Evolutionary conservation across 2,888 invertebrate species (phyloP).

Genomic region (Chymomyza amoena): DNA sequence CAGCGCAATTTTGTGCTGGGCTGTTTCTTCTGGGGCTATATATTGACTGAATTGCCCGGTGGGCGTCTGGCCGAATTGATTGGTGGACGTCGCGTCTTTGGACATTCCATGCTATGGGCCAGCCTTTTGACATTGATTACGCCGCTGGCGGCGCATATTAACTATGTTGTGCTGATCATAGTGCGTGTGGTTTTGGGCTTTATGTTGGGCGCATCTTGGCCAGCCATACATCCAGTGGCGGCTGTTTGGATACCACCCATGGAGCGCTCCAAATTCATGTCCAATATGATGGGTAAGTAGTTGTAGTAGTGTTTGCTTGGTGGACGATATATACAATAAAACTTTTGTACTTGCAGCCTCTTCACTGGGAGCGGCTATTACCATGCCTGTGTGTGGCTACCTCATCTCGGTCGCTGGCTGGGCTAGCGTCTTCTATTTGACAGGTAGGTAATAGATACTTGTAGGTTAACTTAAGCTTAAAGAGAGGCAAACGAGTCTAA

Average conservation of each 20-base stretch:
- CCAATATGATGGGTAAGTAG: conserved; percentile 91
- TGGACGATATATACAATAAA: background rate
- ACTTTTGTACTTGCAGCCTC: conserved; percentile 82
- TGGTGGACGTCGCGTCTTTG: conserved; percentile 91
- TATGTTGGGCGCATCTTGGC: conserved; percentile 92
- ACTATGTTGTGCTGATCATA: conserved; percentile 85
- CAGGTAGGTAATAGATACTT: conserved; percentile 80
- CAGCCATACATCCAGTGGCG: conserved; percentile 94
- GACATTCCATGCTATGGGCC: conserved; percentile 90
- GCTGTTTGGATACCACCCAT: conserved; percentile 96
- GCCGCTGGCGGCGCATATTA: conserved; percentile 86
- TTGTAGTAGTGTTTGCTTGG: background rate
- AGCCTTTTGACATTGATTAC: conserved; percentile 90
- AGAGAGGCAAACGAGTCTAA: background rate
- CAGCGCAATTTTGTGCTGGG: conserved; percentile 90
- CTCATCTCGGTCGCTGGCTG: conserved; percentile 90
- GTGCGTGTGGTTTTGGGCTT: conserved; percentile 88
- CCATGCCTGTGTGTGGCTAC: conserved; percentile 92
- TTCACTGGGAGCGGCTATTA: conserved; percentile 93
- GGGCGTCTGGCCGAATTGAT: conserved; percentile 90
- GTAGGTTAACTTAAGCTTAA: background rate
- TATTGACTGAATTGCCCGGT: conserved; percentile 92
- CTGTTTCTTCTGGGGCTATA: conserved; percentile 95
- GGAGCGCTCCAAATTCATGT: conserved; percentile 95
- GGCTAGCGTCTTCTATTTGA: conserved; percentile 94